phyloP scores from a whole-genome alignment of 2,113 vertebrate genomes.

The Halcyon senegalensis region DNA sequence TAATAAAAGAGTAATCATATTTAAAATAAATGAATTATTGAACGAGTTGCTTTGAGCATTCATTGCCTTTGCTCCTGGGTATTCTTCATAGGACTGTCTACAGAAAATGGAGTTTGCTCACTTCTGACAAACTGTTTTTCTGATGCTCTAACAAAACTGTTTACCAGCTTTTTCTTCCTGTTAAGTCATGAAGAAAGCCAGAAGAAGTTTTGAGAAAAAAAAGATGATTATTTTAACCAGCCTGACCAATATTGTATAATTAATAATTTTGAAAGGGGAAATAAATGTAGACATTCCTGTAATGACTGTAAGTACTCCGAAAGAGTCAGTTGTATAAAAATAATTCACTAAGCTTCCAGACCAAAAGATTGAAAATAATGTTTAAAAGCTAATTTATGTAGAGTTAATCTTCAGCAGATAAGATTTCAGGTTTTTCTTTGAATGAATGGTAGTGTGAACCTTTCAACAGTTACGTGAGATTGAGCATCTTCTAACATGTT shows the following conservation, averaged over 20 bases:
- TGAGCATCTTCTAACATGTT: background rate
- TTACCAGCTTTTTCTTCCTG: background rate
- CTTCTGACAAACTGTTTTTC: background rate
- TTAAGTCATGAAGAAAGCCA: background rate
- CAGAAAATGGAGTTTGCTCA: background rate
- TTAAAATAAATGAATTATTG: background rate
- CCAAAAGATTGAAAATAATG: slow-evolving; percentile 10
- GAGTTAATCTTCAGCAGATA: background rate
- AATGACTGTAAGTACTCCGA: slow-evolving; percentile 62
- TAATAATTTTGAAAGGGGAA: slow-evolving; percentile 67
- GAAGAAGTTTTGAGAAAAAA: background rate
- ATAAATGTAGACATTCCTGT: slow-evolving; percentile 55
- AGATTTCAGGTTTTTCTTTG: slow-evolving; percentile 27
- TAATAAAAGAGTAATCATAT: background rate
- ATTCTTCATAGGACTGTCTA: background rate
- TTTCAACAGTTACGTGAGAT: background rate
- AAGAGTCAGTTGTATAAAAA: slow-evolving; percentile 49
- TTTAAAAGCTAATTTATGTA: background rate
- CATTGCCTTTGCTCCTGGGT: background rate
- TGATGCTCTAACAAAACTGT: background rate
- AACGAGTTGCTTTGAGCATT: background rate
- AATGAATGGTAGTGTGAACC: background rate
- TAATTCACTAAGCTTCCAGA: background rate
- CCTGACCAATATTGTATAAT: slow-evolving; percentile 39
- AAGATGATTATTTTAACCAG: background rate